These are phyloP conservation scores for Hyperoplus lanceolatus DNA, from an alignment of 2,797 vertebrate species.

Conservation along the genomic window DNA sequence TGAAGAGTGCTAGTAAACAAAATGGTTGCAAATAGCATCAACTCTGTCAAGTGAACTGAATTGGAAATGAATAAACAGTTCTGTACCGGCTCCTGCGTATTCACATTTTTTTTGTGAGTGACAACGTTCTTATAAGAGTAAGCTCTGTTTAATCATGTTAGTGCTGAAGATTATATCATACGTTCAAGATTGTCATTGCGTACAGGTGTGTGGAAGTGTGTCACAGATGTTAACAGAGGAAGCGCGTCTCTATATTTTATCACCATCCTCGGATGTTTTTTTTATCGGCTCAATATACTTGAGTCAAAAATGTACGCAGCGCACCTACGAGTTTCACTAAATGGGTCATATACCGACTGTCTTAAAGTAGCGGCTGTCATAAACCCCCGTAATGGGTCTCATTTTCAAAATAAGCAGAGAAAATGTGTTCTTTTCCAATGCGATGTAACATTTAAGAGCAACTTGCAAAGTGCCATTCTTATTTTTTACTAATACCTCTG, in stretches of 20 bases:
- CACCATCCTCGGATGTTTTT: constrained; percentile 20
- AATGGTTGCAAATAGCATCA: background rate
- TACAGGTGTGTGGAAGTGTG: constrained; percentile 77
- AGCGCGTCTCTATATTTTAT: constrained; percentile 55
- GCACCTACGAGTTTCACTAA: constrained; percentile 12
- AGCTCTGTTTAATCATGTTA: background rate
- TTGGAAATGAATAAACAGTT: constrained; percentile 64
- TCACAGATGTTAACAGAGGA: constrained; percentile 72
- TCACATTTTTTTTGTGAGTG: background rate
- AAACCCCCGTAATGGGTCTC: background rate
- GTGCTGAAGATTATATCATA: constrained; percentile 51
- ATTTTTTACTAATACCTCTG: background rate
- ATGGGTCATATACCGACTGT: constrained; percentile 25
- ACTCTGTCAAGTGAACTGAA: constrained; percentile 38
- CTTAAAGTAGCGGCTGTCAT: background rate
- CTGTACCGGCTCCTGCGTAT: constrained; percentile 31
- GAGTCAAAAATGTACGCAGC: background rate
- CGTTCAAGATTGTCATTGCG: constrained; percentile 32
- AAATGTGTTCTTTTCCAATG: background rate
- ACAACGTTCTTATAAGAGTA: background rate
- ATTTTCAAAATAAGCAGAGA: background rate
- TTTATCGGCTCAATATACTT: constrained; percentile 9
- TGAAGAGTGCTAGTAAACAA: constrained; percentile 1
- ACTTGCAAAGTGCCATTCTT: background rate
- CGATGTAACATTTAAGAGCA: no score